phyloP scores from a whole-genome alignment of 2,113 vertebrate genomes.

The Himantopus leucocephalus region DNA sequence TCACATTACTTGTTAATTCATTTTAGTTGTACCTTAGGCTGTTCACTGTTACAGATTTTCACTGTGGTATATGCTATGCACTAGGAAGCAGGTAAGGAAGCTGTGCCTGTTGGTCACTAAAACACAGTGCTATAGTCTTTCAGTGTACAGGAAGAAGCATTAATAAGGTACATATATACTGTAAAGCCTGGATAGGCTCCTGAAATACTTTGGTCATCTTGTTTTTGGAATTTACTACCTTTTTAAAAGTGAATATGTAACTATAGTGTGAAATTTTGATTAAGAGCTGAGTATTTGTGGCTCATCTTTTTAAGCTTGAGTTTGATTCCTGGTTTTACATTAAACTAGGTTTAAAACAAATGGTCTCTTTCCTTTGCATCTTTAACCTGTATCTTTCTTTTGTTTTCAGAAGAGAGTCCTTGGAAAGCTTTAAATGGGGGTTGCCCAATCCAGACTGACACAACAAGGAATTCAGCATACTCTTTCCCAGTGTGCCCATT shows the following conservation, averaged over 20 bases:
- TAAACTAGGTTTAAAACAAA: background rate
- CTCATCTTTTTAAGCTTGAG: background rate
- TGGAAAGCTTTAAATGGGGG: slow-evolving; percentile 70
- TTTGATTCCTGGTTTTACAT: background rate
- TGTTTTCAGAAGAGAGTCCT: slow-evolving; percentile 66
- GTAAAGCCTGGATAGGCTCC: background rate
- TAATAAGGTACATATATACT: background rate
- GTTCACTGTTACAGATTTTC: background rate
- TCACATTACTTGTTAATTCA: background rate
- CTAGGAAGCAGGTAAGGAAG: background rate
- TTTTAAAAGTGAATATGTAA: background rate
- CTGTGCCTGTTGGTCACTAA: background rate
- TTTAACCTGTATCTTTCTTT: background rate
- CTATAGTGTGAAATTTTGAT: background rate
- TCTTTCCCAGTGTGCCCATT: slow-evolving; percentile 49
- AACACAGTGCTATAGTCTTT: background rate
- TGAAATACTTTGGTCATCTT: background rate
- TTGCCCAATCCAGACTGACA: slow-evolving; percentile 57
- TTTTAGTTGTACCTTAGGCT: background rate
- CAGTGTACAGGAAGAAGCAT: background rate
- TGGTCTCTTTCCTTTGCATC: background rate
- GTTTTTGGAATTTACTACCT: background rate
- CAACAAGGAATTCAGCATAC: slow-evolving; percentile 19
- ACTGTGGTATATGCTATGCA: background rate
- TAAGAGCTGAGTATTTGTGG: background rate